These are phyloP conservation scores for Dolichoris vasculosae DNA, from an alignment of 1,140 invertebrate genomes.

Conservation along the genomic window DNA sequence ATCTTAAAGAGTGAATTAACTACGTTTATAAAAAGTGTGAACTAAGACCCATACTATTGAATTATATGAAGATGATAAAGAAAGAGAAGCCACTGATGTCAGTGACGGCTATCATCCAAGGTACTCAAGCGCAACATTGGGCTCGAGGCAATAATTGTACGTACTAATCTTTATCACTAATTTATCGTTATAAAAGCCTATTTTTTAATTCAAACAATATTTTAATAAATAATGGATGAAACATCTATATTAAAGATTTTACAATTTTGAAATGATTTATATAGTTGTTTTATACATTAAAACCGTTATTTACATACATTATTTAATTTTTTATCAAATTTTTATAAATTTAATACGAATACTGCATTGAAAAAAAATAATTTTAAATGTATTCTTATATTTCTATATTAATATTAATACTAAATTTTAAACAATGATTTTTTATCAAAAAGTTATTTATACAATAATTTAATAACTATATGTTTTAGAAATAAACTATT, in stretches of 20 bases:
- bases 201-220: background rate
- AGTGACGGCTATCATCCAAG: slow-evolving; percentile 19
- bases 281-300: too few relatives aligned
- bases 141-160: slow-evolving; percentile 23
- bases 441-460: too few relatives aligned
- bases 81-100: slow-evolving; percentile 27
- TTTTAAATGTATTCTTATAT: too few relatives aligned
- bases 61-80: slow-evolving; percentile 25
- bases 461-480: too few relatives aligned
- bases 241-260: background rate
- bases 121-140: slow-evolving; percentile 19
- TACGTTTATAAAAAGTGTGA: background rate
- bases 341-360: too few relatives aligned
- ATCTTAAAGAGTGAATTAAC: background rate
- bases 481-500: too few relatives aligned
- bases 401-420: too few relatives aligned
- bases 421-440: too few relatives aligned
- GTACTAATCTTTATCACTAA: slow-evolving; percentile 6
- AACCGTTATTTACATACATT: too few relatives aligned
- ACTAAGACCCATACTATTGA: background rate
- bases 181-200: background rate
- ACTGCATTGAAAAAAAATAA: too few relatives aligned
- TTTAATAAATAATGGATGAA: background rate
- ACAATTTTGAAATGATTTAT: too few relatives aligned
- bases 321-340: too few relatives aligned